Conservation (phyloP, 2,113 vertebrate genomes). For the Coregonus clupeaformis region DNA sequence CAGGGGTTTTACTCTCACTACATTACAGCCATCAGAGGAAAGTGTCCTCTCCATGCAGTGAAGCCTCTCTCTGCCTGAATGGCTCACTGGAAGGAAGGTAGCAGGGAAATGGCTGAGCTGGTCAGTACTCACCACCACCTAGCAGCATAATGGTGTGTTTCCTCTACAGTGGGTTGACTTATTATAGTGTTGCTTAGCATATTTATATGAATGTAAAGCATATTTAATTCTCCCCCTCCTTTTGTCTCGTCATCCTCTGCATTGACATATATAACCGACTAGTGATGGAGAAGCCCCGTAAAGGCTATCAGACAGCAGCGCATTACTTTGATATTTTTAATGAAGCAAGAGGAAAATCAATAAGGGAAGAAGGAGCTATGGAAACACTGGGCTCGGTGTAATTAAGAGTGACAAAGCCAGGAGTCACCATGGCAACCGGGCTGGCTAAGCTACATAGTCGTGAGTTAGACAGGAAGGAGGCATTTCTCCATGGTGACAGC, state of each 20-base stretch:
- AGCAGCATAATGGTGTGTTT: neutral
- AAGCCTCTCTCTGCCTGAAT: neutral
- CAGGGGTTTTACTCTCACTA: neutral
- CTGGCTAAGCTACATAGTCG: slow-evolving; percentile 1
- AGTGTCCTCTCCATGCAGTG: neutral
- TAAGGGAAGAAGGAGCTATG: slow-evolving; percentile 3
- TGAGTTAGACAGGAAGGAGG: slow-evolving; percentile 3
- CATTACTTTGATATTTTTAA: neutral
- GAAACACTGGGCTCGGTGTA: slow-evolving; percentile 10
- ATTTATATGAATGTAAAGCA: neutral
- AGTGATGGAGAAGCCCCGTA: neutral
- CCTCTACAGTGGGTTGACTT: neutral
- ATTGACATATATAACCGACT: neutral
- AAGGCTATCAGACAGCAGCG: neutral
- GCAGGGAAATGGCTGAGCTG: neutral
- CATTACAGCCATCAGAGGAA: neutral
- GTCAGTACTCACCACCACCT: neutral
- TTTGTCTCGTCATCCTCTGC: neutral
- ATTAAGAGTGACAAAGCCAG: slow-evolving; percentile 20
- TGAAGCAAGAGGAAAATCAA: neutral
- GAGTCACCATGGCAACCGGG: slow-evolving; percentile 28
- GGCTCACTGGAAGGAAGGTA: neutral
- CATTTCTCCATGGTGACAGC: slow-evolving; percentile 4
- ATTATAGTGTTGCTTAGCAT: slow-evolving; percentile 1
- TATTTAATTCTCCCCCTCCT: neutral